Conservation (phyloP, 37 sponge, comb jelly and placozoan species). For the Beroe ovata region DNA sequence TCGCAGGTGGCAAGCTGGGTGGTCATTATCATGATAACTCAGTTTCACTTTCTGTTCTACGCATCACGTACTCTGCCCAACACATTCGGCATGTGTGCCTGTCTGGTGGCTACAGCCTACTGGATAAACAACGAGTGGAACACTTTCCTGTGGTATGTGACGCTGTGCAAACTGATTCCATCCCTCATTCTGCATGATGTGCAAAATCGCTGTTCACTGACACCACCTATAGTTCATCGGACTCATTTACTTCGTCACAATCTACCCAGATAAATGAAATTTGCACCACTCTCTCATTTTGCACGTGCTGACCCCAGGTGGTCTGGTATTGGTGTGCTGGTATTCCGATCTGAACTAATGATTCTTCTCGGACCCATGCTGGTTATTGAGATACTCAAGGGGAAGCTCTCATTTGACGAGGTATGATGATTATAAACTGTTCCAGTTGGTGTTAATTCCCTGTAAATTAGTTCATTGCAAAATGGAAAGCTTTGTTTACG, state of each 20-base stretch:
- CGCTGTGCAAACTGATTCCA: neutral
- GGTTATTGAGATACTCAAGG: conserved; percentile 71
- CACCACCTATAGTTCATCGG: neutral
- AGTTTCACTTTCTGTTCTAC: conserved; percentile 98
- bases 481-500: too few species aligned
- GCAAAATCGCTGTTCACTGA: neutral
- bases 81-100: conserved; percentile 88
- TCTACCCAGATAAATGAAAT: too few species aligned
- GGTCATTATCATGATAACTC: conserved; percentile 75
- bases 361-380: conserved; percentile 78
- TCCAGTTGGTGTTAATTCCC: too few species aligned
- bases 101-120: conserved; percentile 75
- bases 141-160: conserved; percentile 36
- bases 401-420: conserved; percentile 60
- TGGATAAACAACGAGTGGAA: conserved; percentile 69
- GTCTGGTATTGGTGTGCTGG: conserved; percentile 78
- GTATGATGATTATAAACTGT: too few species aligned
- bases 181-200: neutral
- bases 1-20: conserved; percentile 65
- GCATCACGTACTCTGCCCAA: conserved; percentile 94
- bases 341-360: conserved; percentile 83
- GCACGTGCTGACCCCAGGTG: conserved; percentile 77
- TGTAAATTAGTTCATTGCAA: too few species aligned
- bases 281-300: too few species aligned
- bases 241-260: too few species aligned